These are phyloP conservation scores for Graphium colonna DNA, from an alignment of 2,888 invertebrate genomes.

Conservation along the genomic window DNA sequence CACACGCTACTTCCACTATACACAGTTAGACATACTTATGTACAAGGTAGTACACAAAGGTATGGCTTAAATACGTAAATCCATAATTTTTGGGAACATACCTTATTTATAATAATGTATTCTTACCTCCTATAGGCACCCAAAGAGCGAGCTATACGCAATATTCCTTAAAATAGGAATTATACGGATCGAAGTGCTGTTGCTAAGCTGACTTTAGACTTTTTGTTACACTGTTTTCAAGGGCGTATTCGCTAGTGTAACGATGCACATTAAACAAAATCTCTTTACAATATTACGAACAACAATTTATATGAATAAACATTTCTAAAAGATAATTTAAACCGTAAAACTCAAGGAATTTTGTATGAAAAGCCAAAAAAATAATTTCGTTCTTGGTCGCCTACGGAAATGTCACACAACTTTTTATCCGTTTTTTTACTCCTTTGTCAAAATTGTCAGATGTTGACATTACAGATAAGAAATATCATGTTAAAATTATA, in stretches of 20 bases:
- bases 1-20: slow-evolving; percentile 21
- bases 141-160: slow-evolving; percentile 39
- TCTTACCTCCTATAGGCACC: slow-evolving; percentile 65
- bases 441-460: slow-evolving; percentile 24
- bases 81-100: background rate
- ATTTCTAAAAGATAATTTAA: slow-evolving; percentile 28
- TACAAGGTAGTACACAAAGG: slow-evolving; percentile 28
- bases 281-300: slow-evolving; percentile 30
- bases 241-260: slow-evolving; percentile 59
- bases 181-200: slow-evolving; percentile 61
- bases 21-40: slow-evolving; percentile 23
- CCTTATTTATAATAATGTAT: slow-evolving; percentile 20
- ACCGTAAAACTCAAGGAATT: slow-evolving; percentile 38
- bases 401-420: slow-evolving; percentile 46
- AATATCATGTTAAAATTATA: too few relatives aligned
- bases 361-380: slow-evolving; percentile 48
- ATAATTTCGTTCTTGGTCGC: slow-evolving; percentile 43
- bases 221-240: slow-evolving; percentile 70
- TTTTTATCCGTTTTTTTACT: slow-evolving; percentile 32
- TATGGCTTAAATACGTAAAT: slow-evolving; percentile 18
- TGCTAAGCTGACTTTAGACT: slow-evolving; percentile 75
- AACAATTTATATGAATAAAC: slow-evolving; percentile 29
- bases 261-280: slow-evolving; percentile 36
- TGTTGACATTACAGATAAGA: slow-evolving; percentile 21
- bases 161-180: slow-evolving; percentile 53